These are phyloP conservation scores for Drosophila nigricruria DNA, from an alignment of 2,888 invertebrate genomes.

Conservation along the genomic window DNA sequence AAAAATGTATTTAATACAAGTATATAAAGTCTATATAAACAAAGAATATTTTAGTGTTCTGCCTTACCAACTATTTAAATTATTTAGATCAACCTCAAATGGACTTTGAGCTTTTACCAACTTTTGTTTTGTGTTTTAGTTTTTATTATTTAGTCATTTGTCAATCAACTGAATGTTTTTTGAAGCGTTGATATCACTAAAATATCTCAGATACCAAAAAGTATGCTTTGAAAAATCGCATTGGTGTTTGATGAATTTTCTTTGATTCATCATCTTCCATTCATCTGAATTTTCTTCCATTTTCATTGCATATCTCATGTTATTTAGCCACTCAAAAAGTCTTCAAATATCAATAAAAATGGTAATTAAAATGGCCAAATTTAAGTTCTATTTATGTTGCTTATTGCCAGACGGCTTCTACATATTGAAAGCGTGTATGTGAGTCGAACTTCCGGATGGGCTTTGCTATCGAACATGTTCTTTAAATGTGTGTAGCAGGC, in stretches of 20 bases:
- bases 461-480: conserved; percentile 9
- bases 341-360: conserved; percentile 28
- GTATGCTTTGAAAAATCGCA: neutral
- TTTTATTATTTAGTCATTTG: neutral
- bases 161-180: neutral
- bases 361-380: conserved; percentile 23
- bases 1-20: too few species aligned
- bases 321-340: neutral
- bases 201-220: neutral
- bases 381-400: conserved; percentile 14
- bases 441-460: conserved; percentile 22
- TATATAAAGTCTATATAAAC: neutral
- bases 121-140: neutral
- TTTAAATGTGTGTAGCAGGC: conserved; percentile 17
- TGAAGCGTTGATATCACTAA: neutral
- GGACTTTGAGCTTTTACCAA: neutral
- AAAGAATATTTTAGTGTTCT: neutral
- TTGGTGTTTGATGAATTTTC: neutral
- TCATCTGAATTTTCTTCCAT: neutral
- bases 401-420: neutral
- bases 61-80: too few species aligned
- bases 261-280: neutral
- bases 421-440: neutral
- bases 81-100: too few species aligned
- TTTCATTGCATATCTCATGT: neutral